Percentiles rank a stretch among this genome's conserved stretches.
phyloP scores from a whole-genome alignment of 2,113 vertebrate genomes.

The rabbit (Oryctolagus cuniculus) region DNA sequence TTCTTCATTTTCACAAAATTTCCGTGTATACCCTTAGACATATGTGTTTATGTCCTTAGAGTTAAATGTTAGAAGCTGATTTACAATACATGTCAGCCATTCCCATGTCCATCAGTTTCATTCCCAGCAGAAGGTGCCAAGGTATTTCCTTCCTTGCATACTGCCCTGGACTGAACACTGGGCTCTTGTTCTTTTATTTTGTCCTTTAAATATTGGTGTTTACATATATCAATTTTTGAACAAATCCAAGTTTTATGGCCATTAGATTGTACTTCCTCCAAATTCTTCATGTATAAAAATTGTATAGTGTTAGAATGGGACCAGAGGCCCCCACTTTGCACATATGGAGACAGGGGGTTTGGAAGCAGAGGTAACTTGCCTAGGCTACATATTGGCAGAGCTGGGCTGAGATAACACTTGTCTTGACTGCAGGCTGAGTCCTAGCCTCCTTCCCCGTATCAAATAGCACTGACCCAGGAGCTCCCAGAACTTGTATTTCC shows the following conservation, averaged over 20 bases:
- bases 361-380: background rate
- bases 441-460: background rate
- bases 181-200: background rate
- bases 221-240: background rate
- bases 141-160: background rate
- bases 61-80: background rate
- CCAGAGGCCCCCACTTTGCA: background rate
- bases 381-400: background rate
- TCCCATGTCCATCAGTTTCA: background rate
- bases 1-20: conserved; percentile 25
- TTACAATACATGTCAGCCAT: background rate
- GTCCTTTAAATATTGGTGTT: background rate
- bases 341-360: background rate
- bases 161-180: background rate
- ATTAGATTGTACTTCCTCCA: background rate
- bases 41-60: background rate
- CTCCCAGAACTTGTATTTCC: background rate
- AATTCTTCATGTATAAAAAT: background rate
- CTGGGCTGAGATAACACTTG: background rate
- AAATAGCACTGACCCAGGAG: background rate
- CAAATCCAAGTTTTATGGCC: background rate
- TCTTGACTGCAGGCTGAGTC: background rate
- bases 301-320: background rate
- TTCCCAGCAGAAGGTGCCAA: background rate
- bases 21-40: background rate